Evolutionary conservation across 2,888 invertebrate genomes (phyloP).

Genomic region (Lymantria monacha): DNA sequence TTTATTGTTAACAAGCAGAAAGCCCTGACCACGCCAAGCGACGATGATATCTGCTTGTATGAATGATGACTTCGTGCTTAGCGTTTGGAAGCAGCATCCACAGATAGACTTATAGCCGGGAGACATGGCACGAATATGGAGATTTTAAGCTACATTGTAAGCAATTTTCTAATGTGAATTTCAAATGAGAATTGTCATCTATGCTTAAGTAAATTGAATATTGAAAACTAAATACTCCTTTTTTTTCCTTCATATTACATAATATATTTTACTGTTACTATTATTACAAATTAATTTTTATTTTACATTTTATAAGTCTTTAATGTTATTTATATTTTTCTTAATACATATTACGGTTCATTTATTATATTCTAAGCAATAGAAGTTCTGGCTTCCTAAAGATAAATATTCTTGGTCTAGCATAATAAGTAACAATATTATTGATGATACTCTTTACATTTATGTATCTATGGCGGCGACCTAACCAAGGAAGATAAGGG

Average conservation of each 20-base stretch:
- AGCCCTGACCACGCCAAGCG: constrained; percentile 71
- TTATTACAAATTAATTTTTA: no score
- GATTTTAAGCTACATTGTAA: constrained; percentile 41
- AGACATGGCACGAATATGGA: constrained; percentile 77
- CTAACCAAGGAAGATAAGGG: constrained; percentile 75
- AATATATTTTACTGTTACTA: no score
- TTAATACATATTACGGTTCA: no score
- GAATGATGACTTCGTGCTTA: constrained; percentile 82
- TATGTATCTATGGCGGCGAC: constrained; percentile 64
- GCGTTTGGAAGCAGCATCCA: constrained; percentile 68
- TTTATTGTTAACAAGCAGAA: constrained; percentile 80
- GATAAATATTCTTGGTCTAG: no score
- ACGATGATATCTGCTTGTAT: constrained; percentile 80
- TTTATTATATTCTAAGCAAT: no score
- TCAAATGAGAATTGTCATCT: constrained; percentile 28
- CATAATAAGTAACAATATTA: constrained; percentile 9
- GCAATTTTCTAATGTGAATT: constrained; percentile 32
- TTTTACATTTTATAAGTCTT: no score
- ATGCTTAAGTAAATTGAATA: no score
- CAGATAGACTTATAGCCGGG: constrained; percentile 60
- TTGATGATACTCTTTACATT: constrained; percentile 40
- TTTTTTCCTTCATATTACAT: no score
- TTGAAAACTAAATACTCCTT: no score
- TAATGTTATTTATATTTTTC: no score
- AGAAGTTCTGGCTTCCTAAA: no score